Evolutionary conservation across 2,888 invertebrate species (phyloP), one percentile per base, ranked within the genome.

Genomic region (Mesodorylaimus sp.): DNA sequence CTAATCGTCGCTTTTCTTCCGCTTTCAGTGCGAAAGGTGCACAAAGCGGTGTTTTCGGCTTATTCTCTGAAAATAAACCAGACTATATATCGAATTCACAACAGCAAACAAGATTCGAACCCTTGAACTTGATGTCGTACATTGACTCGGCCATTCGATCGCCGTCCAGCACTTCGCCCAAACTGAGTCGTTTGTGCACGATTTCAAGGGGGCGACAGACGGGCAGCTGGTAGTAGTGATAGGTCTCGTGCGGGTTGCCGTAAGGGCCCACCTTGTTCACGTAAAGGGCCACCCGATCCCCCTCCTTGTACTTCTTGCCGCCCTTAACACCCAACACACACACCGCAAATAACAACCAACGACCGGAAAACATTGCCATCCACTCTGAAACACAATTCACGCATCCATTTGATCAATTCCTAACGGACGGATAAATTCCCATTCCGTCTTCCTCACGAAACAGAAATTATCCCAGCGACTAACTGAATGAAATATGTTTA

Each of bases 201-300:
- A 73, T 69, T 64, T 71, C 69, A 23, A 65, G 59, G 39, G 73
- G 73, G 41, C 70, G 56, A 58, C 73, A 73, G 0, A 73, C 69
- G 26, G 73, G 73, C 32, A 73, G 60, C 54, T 69, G 66, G 56
- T 71, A 73, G 57, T 72, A 73, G 57, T 73, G 73, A 56, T 73
- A 73, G 0, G 73, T 73, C 57, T 73, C 73, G 62, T 73, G 72
- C 3, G 71, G 71, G 58, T 73, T 73, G 59, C 69, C 71, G 58
- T 72, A 73, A 3, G 73, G 73, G 2, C 73, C 73, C 39, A 73
- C 72, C 62, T 73, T 73, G 59, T 73, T 73, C n/a, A 72, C 73
- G 61, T 68, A 73, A 41, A 73, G 57, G 26, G 59, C 53, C 2
- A 73, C 70, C 65, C n/a, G n/a, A n/a, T n/a, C n/a, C n/a, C n/a